Conservation (phyloP, 2,888 invertebrate species). For the Danaus chrysippus region DNA sequence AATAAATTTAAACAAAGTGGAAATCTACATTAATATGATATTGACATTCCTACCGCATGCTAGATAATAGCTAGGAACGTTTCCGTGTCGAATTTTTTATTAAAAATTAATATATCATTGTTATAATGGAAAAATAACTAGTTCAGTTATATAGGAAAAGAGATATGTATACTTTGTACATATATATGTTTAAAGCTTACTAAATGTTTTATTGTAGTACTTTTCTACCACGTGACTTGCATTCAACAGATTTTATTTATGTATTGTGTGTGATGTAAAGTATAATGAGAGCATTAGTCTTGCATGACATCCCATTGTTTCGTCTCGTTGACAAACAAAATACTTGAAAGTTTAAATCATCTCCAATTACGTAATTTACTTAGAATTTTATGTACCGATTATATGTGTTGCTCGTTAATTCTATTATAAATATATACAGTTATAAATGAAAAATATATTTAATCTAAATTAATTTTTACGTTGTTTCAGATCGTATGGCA, state of each 20-base stretch:
- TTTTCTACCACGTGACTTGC: not conserved
- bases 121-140: no score
- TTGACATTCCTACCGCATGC: no score
- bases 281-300: not conserved
- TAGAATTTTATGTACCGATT: not conserved
- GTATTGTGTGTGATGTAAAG: not conserved
- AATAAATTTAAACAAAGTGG: no score
- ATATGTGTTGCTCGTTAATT: not conserved
- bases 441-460: not conserved
- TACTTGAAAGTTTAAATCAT: constrained; percentile 7
- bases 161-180: no score
- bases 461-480: not conserved
- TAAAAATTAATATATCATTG: no score
- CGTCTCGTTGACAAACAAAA: not conserved
- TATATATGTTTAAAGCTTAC: not conserved
- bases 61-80: no score
- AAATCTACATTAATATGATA: no score
- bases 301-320: not conserved
- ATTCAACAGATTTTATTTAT: not conserved
- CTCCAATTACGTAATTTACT: not conserved
- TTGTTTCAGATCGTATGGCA: constrained; percentile 23
- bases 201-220: not conserved
- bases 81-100: no score
- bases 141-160: no score
- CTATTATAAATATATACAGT: not conserved